Evolutionary conservation across 2,888 invertebrate genomes (phyloP).

Genomic region (Esperia sulphurella): DNA sequence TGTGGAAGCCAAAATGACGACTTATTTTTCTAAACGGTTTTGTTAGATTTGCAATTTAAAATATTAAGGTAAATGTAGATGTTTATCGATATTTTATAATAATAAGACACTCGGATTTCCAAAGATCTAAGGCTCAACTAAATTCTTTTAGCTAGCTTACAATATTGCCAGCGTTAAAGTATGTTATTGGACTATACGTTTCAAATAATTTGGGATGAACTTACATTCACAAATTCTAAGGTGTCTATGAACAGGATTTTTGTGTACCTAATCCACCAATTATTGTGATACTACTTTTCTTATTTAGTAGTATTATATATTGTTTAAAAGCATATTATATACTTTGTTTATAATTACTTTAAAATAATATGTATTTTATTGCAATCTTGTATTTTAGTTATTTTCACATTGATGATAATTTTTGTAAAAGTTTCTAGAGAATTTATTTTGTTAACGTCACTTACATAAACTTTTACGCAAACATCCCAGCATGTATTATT

Average conservation of each 20-base stretch:
- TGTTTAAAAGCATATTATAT: constrained; percentile 21
- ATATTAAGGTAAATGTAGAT: constrained; percentile 63
- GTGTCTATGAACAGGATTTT: constrained; percentile 32
- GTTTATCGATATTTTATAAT: constrained; percentile 65
- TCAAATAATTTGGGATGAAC: constrained; percentile 6
- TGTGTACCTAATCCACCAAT: constrained; percentile 37
- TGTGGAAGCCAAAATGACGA: constrained; percentile 76
- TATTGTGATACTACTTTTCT: constrained; percentile 44
- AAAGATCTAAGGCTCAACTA: constrained; percentile 75
- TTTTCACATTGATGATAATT: no score
- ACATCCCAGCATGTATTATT: not conserved
- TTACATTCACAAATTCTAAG: constrained; percentile 18
- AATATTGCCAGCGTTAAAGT: constrained; percentile 35
- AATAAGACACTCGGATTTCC: constrained; percentile 71
- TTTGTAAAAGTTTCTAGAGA: not conserved
- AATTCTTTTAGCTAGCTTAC: constrained; percentile 61
- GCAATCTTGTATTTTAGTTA: no score
- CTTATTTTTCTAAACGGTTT: constrained; percentile 77
- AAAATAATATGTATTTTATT: constrained; percentile 16
- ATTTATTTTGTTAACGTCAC: not conserved
- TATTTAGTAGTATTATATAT: constrained; percentile 28
- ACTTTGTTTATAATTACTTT: constrained; percentile 7
- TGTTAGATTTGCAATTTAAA: constrained; percentile 73
- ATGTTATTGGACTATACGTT: constrained; percentile 17
- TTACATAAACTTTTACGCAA: not conserved